Conservation (phyloP, 2,113 vertebrate genomes). For the Hipposideros armiger region DNA sequence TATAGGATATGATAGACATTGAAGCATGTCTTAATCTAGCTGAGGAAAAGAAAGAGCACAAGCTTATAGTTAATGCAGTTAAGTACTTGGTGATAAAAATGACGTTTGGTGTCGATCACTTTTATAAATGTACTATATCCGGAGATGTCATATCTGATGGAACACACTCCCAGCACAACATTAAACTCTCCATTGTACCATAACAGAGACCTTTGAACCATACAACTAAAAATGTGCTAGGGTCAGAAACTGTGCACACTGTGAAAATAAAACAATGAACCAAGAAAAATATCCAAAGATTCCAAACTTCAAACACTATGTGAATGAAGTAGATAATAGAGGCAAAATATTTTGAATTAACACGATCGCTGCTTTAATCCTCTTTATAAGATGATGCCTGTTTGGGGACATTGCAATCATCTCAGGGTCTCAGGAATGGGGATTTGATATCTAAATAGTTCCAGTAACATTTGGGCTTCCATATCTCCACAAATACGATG, state of each 20-base stretch:
- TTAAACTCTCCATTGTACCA: constrained; percentile 31
- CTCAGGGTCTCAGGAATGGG: background rate
- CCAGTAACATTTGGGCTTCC: background rate
- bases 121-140: constrained; percentile 48
- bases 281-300: constrained; percentile 14
- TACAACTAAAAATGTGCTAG: constrained; percentile 37
- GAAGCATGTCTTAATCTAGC: constrained; percentile 36
- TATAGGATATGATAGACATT: constrained; percentile 34
- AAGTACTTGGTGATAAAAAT: constrained; percentile 62
- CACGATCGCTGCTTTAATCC: background rate
- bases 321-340: background rate
- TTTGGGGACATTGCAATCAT: background rate
- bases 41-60: background rate
- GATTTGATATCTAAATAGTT: constrained; percentile 13
- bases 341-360: constrained; percentile 31
- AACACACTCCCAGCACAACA: constrained; percentile 3
- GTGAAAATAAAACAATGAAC: constrained; percentile 29
- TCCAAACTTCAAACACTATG: background rate
- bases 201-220: constrained; percentile 52
- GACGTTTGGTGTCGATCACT: background rate
- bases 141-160: constrained; percentile 52
- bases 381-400: background rate
- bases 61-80: constrained; percentile 45
- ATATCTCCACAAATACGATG: background rate
- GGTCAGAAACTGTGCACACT: constrained; percentile 2